Conservation (phyloP, 2,888 invertebrate species). For the Allygus modestus region DNA sequence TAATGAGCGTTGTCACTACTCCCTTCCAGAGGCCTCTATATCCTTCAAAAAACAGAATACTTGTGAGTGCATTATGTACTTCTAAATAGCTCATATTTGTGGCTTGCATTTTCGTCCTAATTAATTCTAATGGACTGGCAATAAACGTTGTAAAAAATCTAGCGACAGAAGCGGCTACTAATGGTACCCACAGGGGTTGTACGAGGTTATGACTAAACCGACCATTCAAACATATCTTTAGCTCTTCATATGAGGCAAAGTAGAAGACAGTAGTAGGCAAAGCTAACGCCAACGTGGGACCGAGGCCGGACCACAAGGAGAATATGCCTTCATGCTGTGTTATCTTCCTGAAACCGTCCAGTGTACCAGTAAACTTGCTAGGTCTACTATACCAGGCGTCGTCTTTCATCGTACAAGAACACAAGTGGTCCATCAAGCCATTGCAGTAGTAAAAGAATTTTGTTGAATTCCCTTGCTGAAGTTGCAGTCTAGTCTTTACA, state of each 20-base stretch:
- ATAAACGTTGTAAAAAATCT: slow-evolving; percentile 5
- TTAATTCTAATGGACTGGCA: background rate
- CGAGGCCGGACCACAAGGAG: slow-evolving; percentile 8
- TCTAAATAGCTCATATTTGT: slow-evolving; percentile 7
- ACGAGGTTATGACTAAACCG: background rate
- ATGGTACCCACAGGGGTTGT: slow-evolving; percentile 13
- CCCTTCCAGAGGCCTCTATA: slow-evolving; percentile 19
- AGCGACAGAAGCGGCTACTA: background rate
- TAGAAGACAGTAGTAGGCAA: slow-evolving; percentile 1
- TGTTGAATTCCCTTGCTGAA: background rate
- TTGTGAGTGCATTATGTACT: background rate
- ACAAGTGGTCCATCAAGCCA: slow-evolving; percentile 3
- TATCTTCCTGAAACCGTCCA: background rate
- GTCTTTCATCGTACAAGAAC: background rate
- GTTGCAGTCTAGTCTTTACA: slow-evolving; percentile 6
- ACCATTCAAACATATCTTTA: background rate
- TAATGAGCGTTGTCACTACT: background rate
- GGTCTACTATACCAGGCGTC: background rate
- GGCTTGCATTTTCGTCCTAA: slow-evolving; percentile 25
- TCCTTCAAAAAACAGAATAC: background rate
- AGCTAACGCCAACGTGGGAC: background rate
- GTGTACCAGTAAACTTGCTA: background rate
- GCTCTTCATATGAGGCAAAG: background rate
- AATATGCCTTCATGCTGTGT: background rate
- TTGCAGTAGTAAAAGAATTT: slow-evolving; percentile 7